Evolutionary conservation across 2,797 vertebrate species (phyloP).

Genomic region (Cygnus olor): DNA sequence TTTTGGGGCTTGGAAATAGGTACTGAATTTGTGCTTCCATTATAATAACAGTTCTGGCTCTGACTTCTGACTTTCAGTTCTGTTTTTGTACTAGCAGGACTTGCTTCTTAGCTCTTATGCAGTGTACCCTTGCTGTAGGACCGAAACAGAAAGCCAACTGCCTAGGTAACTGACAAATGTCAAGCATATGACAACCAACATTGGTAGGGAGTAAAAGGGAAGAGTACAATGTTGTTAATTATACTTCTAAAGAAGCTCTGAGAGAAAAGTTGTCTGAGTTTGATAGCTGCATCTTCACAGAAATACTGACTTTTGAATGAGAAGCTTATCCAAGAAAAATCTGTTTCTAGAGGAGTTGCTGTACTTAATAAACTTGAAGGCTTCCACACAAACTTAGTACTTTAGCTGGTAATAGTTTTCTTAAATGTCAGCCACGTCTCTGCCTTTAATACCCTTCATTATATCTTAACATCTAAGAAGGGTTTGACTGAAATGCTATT

Average conservation of each 20-base stretch:
- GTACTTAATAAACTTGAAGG: neutral
- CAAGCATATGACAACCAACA: neutral
- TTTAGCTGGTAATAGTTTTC: neutral
- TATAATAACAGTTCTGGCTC: neutral
- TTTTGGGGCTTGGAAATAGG: neutral
- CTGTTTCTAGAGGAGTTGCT: neutral
- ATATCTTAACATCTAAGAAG: neutral
- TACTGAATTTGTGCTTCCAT: neutral
- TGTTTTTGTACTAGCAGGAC: neutral
- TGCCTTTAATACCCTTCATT: neutral
- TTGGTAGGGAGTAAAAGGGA: neutral
- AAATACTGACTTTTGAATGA: neutral
- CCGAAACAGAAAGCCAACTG: neutral
- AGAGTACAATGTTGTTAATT: neutral
- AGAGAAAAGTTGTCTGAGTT: neutral
- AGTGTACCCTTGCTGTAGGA: neutral
- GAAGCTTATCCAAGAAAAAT: neutral
- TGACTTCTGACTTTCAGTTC: neutral
- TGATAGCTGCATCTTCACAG: neutral
- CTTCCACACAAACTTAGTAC: neutral
- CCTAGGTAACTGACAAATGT: neutral
- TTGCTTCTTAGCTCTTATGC: neutral
- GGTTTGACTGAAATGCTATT: neutral
- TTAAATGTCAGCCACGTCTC: neutral
- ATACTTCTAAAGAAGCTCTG: neutral